Percentiles rank a stretch among this genome's conserved stretches.
Conservation (phyloP, 2,113 vertebrate species). For the Micromys minutus region DNA sequence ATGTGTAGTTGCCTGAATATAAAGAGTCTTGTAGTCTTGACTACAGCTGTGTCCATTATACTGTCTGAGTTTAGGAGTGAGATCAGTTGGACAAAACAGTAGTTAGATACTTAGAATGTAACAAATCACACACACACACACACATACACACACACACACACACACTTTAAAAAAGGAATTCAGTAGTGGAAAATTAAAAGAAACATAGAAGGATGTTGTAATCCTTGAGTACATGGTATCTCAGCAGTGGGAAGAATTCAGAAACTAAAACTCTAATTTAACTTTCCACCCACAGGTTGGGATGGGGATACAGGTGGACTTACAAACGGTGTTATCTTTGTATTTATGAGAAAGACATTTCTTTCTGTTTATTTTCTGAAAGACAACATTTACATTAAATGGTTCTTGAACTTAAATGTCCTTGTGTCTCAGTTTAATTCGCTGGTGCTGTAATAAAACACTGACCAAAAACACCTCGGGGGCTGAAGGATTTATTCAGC, state of each 20-base stretch:
- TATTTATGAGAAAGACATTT: neutral
- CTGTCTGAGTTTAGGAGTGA: neutral
- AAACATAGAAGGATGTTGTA: neutral
- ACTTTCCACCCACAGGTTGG: neutral
- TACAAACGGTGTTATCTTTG: neutral
- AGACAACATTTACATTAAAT: neutral
- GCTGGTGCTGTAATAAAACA: neutral
- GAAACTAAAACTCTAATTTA: neutral
- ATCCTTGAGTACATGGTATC: neutral
- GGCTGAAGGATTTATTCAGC: neutral
- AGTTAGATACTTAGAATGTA: neutral
- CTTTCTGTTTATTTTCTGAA: neutral
- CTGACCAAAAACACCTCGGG: neutral
- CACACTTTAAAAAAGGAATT: neutral
- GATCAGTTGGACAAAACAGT: neutral
- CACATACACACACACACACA: neutral
- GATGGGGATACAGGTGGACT: neutral
- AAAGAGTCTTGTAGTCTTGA: neutral
- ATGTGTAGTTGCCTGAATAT: neutral
- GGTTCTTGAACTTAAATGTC: neutral
- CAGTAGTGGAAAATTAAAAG: neutral
- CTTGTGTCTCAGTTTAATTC: neutral
- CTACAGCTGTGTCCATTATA: neutral
- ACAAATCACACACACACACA: neutral
- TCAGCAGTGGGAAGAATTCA: neutral